phyloP scores from a whole-genome alignment of 53 echinoderm and acorn worm species.

The Henricia sp. region DNA sequence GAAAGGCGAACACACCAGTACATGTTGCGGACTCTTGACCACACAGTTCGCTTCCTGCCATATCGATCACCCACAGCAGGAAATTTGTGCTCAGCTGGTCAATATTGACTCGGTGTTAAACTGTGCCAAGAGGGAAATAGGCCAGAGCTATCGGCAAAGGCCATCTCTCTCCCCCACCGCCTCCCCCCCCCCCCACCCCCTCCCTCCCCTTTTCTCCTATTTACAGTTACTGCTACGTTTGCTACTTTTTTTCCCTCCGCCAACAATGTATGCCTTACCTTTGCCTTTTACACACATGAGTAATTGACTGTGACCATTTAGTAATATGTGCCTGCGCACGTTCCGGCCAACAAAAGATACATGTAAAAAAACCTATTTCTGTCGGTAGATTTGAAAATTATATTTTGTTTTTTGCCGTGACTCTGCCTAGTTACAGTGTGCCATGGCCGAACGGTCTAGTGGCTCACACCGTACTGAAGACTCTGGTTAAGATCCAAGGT shows the following conservation, averaged over 20 bases:
- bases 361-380: neutral
- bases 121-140: neutral
- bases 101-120: constrained; percentile 52
- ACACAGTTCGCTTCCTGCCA: constrained; percentile 10
- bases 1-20: no score
- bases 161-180: neutral
- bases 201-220: neutral
- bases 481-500: no score
- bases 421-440: no score
- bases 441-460: no score
- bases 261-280: neutral
- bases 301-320: neutral
- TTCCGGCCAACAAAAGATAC: neutral
- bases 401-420: no score
- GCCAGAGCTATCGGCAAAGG: neutral
- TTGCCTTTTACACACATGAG: neutral
- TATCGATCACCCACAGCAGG: constrained; percentile 8
- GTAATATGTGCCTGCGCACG: neutral
- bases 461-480: no score
- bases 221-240: neutral
- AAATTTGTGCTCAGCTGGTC: constrained; percentile 46
- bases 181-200: neutral
- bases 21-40: constrained; percentile 6
- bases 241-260: neutral
- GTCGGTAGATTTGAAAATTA: neutral